These are phyloP conservation scores for Mycalesis mineus DNA, from an alignment of 2,888 invertebrate genomes.

Conservation along the genomic window DNA sequence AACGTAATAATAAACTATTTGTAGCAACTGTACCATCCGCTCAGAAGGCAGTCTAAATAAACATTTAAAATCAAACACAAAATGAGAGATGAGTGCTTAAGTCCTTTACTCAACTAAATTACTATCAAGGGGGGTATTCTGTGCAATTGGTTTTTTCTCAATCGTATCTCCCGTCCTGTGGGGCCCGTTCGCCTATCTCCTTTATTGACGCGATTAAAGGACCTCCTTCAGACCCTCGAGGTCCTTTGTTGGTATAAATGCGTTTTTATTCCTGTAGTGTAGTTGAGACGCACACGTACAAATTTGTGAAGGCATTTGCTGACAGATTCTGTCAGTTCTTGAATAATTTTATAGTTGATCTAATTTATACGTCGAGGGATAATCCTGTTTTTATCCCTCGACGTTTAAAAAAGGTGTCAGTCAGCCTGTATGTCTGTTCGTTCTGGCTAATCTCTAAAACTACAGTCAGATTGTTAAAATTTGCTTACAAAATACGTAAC, in stretches of 20 bases:
- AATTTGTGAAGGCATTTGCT: background rate
- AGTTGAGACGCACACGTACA: background rate
- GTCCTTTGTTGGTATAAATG: slow-evolving; percentile 4
- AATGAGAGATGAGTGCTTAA: background rate
- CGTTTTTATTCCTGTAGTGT: background rate
- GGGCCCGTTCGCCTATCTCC: slow-evolving; percentile 31
- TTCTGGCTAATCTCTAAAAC: too few species aligned
- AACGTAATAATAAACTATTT: too few species aligned
- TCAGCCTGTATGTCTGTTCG: too few species aligned
- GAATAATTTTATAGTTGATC: too few species aligned
- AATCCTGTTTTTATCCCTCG: too few species aligned
- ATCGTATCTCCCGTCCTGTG: slow-evolving; percentile 21
- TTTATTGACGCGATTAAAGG: slow-evolving; percentile 30
- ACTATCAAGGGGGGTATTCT: slow-evolving; percentile 16
- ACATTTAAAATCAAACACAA: background rate
- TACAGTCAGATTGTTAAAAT: too few species aligned
- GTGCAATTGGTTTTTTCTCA: slow-evolving; percentile 21
- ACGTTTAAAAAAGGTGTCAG: too few species aligned
- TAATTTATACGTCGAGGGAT: too few species aligned
- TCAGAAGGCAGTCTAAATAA: too few species aligned
- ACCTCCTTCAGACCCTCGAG: slow-evolving; percentile 13
- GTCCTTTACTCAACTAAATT: slow-evolving; percentile 8
- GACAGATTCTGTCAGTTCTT: too few species aligned
- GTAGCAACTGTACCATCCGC: too few species aligned
- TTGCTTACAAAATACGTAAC: too few species aligned